phyloP scores from a whole-genome alignment of 1,140 invertebrate genomes.

The Leptinotarsa defecta region DNA sequence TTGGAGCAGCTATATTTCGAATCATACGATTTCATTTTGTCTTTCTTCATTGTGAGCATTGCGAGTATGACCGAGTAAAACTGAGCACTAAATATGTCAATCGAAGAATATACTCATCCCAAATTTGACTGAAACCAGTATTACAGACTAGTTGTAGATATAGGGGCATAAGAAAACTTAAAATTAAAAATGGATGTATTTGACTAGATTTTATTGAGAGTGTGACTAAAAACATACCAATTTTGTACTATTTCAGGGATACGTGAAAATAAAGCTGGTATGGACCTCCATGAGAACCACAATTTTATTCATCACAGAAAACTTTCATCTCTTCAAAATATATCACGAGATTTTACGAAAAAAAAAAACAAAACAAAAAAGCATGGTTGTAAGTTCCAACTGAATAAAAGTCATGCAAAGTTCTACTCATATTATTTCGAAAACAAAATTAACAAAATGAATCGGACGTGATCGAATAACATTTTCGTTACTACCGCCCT shows the following conservation, averaged over 20 bases:
- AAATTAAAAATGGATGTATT: not conserved
- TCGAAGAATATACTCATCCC: not conserved
- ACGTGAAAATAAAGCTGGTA: not conserved
- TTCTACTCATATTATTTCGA: not conserved
- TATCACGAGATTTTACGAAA: not conserved
- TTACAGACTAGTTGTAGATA: not conserved
- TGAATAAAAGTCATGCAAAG: too few species aligned
- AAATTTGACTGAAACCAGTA: not conserved
- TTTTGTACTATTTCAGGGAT: not conserved
- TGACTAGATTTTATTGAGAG: constrained; percentile 4
- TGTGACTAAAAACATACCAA: not conserved
- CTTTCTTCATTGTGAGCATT: not conserved
- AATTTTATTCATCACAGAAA: not conserved
- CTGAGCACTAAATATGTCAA: not conserved
- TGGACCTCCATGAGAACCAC: not conserved
- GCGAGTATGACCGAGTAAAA: not conserved
- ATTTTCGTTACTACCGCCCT: not conserved
- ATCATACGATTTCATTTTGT: not conserved
- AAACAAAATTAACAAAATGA: not conserved
- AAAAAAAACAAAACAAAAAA: not conserved
- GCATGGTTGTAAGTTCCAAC: not conserved
- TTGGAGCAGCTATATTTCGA: not conserved
- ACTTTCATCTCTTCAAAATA: not conserved
- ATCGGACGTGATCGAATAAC: not conserved
- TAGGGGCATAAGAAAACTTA: not conserved